Conservation (phyloP, 2,113 vertebrate species). For the Dryoscopus gambensis region DNA sequence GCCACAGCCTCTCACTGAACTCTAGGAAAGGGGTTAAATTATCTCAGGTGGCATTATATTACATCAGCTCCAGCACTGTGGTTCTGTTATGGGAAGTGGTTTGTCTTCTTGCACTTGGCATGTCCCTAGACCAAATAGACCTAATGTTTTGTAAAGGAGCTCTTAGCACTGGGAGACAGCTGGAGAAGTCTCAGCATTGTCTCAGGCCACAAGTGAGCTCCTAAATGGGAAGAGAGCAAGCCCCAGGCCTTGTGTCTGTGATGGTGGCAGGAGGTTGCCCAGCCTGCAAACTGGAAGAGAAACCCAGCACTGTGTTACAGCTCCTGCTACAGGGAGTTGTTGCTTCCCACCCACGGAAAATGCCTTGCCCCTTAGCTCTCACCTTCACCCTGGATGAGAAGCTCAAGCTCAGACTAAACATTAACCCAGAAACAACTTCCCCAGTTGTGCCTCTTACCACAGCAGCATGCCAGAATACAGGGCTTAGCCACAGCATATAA, state of each 20-base stretch:
- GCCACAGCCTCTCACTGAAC: neutral
- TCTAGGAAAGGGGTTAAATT: neutral
- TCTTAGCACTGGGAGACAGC: accelerated
- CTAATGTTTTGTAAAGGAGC: neutral
- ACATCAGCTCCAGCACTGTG: neutral
- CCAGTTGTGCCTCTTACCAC: neutral
- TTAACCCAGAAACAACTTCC: neutral
- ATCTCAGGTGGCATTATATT: neutral
- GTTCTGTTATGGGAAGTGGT: neutral
- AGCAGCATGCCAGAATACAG: neutral
- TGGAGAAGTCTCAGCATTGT: neutral
- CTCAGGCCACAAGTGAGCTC: neutral
- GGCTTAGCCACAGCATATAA: neutral
- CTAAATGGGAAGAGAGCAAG: neutral
- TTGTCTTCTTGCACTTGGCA: neutral
- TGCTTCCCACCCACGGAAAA: neutral
- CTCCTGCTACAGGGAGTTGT: neutral
- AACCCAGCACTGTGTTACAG: neutral
- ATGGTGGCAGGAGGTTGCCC: neutral
- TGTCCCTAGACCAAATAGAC: neutral
- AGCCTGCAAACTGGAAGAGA: neutral
- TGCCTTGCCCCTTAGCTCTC: neutral
- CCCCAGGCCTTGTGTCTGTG: neutral
- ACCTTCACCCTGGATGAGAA: neutral
- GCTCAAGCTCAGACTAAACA: neutral